These are phyloP conservation scores for Phylloscopus trochiloides DNA, from an alignment of 2,113 vertebrate species.

Conservation along the genomic window DNA sequence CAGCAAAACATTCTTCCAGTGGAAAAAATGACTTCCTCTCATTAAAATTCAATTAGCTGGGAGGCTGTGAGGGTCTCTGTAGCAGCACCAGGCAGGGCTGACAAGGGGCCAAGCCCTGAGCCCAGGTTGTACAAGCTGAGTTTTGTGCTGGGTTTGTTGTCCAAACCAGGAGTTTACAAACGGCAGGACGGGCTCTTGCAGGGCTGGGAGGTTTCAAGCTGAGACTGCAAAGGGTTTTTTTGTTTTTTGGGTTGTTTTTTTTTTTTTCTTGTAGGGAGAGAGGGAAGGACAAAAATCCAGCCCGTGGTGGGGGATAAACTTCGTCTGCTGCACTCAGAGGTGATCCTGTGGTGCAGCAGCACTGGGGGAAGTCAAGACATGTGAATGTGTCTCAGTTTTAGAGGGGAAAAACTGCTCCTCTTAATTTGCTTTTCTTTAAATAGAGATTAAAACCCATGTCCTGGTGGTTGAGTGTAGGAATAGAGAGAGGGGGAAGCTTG, in stretches of 20 bases:
- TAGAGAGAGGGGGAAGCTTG: not conserved
- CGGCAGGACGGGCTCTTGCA: not conserved
- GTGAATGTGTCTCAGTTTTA: not conserved
- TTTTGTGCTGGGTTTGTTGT: not conserved
- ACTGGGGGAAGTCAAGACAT: not conserved
- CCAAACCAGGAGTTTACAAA: not conserved
- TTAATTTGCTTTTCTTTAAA: not conserved
- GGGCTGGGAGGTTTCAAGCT: not conserved
- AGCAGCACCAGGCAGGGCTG: not conserved
- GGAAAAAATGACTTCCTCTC: slow-evolving; percentile 37
- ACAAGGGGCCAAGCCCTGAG: not conserved
- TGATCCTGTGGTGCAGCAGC: not conserved
- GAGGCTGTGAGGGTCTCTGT: slow-evolving; percentile 17
- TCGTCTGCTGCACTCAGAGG: not conserved
- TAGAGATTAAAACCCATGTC: fast-evolving
- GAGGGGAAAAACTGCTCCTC: not conserved
- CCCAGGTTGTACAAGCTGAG: not conserved
- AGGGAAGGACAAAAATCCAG: not conserved
- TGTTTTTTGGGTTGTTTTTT: not conserved
- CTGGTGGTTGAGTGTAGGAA: not conserved
- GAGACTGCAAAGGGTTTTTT: not conserved
- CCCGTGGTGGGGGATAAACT: not conserved
- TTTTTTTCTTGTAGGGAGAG: not conserved
- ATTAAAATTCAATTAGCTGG: slow-evolving; percentile 40
- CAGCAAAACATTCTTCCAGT: not conserved